Base-by-base conservation (phyloP, 2,888 invertebrate genomes). In the Xiphydria camelus region DNA sequence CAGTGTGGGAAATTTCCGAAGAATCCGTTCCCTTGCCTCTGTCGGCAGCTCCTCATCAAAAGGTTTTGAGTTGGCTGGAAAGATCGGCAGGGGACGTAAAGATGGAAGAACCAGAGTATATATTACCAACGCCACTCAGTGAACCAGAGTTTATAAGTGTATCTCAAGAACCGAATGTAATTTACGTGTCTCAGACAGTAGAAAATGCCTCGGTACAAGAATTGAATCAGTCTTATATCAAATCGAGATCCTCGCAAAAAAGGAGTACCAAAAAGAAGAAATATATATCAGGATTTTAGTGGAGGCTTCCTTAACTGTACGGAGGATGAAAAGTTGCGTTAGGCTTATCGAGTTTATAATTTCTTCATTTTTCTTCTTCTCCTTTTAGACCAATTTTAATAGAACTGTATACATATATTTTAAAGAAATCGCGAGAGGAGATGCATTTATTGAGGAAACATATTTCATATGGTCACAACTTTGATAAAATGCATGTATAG, bases 41-140 rank as follows among this genome's bases (percentile, higher is more conserved):
- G 6, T 35, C 59, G 1, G 38, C 62, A n/a, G 62, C 57, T 15
- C 62, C 70, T 6, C 62, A 65, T 52, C 57, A 71, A 15, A 74
- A 73, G 52, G 74, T 75, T 14, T 50, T 70, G 9, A 65, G 55
- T 35, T 75, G 75, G 75, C 45, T 75, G 14, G 64, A 62, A 52
- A 53, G 53, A 15, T 39, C 62, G 4, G 49, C 43, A n/a, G 41
- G 45, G 4, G 52, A 47, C 14, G 19, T 33, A 18, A 25, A 38
- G 7, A 23, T 23, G 5, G 23, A 45, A 9, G 53, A 51, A 20
- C 25, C 48, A 17, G 3, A 33, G 9, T 7, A 14, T 9, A 33
- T 14, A 14, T 14, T 21, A 18, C 17, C 29, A 2, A 59, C 59
- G 2, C 58, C 56, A 22, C 14, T 66, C 9, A 55, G 61, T 21